A percentile compares a stretch with the other conserved stretches of the same genome.
Conservation (phyloP, 2,113 vertebrate genomes). For the Myocastor coypus region DNA sequence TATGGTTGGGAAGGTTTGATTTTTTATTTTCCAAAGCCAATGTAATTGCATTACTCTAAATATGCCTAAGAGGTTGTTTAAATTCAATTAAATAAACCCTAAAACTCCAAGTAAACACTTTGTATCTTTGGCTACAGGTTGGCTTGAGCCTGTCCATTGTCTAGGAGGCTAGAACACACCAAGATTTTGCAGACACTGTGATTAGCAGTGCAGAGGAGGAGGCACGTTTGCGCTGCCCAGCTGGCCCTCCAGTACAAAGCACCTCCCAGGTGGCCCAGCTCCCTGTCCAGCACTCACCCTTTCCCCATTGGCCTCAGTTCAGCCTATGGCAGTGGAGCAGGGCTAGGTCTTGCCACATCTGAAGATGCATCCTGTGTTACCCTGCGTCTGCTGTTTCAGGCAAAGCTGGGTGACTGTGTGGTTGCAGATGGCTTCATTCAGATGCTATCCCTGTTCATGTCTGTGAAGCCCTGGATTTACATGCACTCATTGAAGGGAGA, state of each 20-base stretch:
- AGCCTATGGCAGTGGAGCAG: neutral
- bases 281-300: too few species aligned
- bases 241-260: rapidly evolving
- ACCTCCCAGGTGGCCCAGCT: neutral
- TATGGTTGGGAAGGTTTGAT: neutral
- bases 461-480: neutral
- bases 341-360: neutral
- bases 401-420: too few species aligned
- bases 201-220: neutral
- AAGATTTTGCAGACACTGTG: neutral
- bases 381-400: neutral
- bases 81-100: neutral
- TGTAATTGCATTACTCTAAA: slow-evolving; percentile 17
- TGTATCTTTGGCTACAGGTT: neutral
- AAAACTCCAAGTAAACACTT: slow-evolving; percentile 1
- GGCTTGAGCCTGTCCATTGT: neutral
- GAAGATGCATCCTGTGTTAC: neutral
- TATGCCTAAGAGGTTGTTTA: neutral
- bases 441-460: neutral
- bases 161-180: neutral
- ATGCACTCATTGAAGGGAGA: neutral
- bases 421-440: neutral
- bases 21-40: slow-evolving; percentile 1
- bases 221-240: rapidly evolving
- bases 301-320: neutral